Evolutionary conservation across 2,888 invertebrate species (phyloP), one percentile per base, ranked within the genome.

Genomic region (Geophilus truncorum): DNA sequence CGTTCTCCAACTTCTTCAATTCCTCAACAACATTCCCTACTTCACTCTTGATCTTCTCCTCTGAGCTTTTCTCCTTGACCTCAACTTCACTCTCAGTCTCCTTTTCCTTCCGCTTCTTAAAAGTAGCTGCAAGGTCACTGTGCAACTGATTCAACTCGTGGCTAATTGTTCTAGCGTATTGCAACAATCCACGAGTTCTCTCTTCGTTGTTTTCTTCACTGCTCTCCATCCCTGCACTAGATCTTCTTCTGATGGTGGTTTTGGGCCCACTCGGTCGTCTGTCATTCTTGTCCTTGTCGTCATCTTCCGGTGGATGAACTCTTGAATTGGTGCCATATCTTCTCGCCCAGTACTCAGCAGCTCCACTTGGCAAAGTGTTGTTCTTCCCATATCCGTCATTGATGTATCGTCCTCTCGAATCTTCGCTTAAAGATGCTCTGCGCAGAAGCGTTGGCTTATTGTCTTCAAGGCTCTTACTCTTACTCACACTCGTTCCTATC

Each of bases 331-430:
- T 57, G 15, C 79, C 79, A 79, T 79, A 79, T 45, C 79, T 40
- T 57, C 51, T 79, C 15, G 79, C 79, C 79, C 79, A 79, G 21
- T 79, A 79, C 12, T 36, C 57, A 12, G 79, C 79, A 25, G 79
- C 79, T 15, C 79, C 79, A 23, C 6, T 79, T 57, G 25, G 57
- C 21, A 62, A 62, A 62, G 0, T 62, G 21, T 62, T 62, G 21
- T 23, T 23, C 21, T 62, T 62, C 3, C 57, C 57, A 62, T 5
- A 9, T n/a, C n/a, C 21, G 0, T 62, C 57, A 23, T 23, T 62
- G 7, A 57, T 18, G 21, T 7, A 18, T 57, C 57, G 57, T n/a
- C 57, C 57, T 62, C 23, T 62, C 6, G 57, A 9, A 21, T 62
- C 57, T 62, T 62, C 57, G 21, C 57, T 62, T 23, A 62, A 62